These are phyloP conservation scores for Scleropages formosus DNA, from an alignment of 2,797 vertebrate species.

Conservation along the genomic window DNA sequence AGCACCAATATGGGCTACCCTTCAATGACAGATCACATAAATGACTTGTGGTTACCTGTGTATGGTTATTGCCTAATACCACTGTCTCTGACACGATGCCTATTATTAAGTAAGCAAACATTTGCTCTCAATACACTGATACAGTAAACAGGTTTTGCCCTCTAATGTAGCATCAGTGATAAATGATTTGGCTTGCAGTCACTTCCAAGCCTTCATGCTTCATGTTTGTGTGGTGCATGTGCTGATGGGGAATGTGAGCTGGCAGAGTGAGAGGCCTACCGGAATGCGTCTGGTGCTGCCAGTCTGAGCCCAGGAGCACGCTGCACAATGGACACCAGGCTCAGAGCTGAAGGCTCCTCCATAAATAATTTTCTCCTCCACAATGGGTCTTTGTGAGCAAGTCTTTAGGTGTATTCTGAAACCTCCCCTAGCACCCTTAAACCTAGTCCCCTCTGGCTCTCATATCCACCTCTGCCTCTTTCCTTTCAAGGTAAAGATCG, in stretches of 20 bases:
- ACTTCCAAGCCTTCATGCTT: not conserved
- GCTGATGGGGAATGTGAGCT: not conserved
- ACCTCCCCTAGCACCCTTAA: not conserved
- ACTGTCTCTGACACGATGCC: too few relatives aligned
- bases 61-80: too few relatives aligned
- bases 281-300: not conserved
- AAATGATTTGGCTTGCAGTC: not conserved
- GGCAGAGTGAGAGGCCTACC: not conserved
- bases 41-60: too few relatives aligned
- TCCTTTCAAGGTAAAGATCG: not conserved
- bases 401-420: not conserved
- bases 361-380: constrained; percentile 9
- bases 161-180: not conserved
- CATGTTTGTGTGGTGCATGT: not conserved
- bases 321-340: not conserved
- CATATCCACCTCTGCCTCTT: not conserved
- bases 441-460: not conserved
- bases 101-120: too few relatives aligned
- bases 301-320: too few relatives aligned
- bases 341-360: constrained; percentile 2
- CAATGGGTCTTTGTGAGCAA: constrained; percentile 6
- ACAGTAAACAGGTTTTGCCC: not conserved
- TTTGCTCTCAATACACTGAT: too few relatives aligned
- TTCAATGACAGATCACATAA: too few relatives aligned
- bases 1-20: too few relatives aligned